These are phyloP conservation scores for Polietes domitor DNA, from an alignment of 2,888 invertebrate genomes.

Conservation along the genomic window DNA sequence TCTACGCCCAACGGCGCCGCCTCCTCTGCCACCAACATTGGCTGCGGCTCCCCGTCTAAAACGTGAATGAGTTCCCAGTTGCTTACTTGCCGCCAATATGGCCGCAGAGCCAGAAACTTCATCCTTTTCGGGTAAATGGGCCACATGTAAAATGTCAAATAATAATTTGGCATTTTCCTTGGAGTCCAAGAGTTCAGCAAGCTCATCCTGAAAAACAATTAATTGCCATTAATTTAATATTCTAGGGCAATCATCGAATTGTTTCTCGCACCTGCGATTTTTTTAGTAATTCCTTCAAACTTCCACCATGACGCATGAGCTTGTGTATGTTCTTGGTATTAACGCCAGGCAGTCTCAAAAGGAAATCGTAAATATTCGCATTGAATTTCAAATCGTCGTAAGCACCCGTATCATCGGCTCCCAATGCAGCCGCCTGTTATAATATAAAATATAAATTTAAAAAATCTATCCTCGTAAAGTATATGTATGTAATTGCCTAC, in stretches of 20 bases:
- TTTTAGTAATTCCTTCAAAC: conserved; percentile 85
- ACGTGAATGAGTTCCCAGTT: conserved; percentile 74
- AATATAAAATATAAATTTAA: too few species aligned
- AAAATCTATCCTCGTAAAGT: too few species aligned
- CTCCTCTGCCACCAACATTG: conserved; percentile 36
- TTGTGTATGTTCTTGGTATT: conserved; percentile 91
- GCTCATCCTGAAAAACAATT: conserved; percentile 83
- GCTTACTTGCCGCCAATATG: conserved; percentile 73
- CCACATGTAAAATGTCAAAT: conserved; percentile 87
- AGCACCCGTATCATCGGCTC: conserved; percentile 84
- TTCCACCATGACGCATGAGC: conserved; percentile 88
- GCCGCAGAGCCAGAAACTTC: conserved; percentile 75
- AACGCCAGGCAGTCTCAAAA: conserved; percentile 94
- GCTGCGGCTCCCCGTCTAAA: conserved; percentile 75
- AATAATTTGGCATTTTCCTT: conserved; percentile 86
- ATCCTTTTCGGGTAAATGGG: conserved; percentile 83
- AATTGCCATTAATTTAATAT: conserved; percentile 31
- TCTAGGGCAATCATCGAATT: background rate
- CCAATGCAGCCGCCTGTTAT: conserved; percentile 88
- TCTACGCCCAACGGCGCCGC: conserved; percentile 42
- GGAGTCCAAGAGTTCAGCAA: conserved; percentile 88
- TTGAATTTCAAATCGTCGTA: conserved; percentile 87
- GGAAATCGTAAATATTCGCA: conserved; percentile 88
- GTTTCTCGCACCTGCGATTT: conserved; percentile 82
- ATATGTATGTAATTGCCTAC: too few species aligned